Base-by-base conservation (phyloP, 1,140 invertebrate species). In the Pseudachorutes palmiensis region DNA sequence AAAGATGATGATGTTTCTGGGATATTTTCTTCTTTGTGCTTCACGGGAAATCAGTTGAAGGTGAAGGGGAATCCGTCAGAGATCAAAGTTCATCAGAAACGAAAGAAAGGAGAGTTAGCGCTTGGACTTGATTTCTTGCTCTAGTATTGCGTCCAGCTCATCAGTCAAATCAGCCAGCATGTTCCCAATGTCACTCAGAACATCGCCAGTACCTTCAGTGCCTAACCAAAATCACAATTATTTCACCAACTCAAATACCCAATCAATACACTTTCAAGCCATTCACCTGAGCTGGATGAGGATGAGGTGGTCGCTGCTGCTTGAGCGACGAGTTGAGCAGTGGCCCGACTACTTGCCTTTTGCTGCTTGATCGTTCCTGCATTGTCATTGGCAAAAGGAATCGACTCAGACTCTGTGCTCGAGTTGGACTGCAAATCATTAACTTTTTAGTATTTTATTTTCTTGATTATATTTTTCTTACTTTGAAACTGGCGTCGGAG, bases 361-460 rank as follows among this genome's bases (percentile, higher is more conserved):
- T 88, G 80, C 72, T 91, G 90, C 75, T 96, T 95, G 76, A 98
- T 98, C 29, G 96, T 98, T 14, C 95, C 96, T 36, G 94, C 93
- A 81, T 98, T 97, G 77, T 98, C 96, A 79, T 98, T 98, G 67
- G 96, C 95, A 80, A 98, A 98, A 45, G 95, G 95, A 77, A 98
- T 85, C 72, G 92, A 94, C 79, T 97, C 94, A 28, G 92, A 95
- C 81, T 97, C 91, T 62, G 91, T 93, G 80, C 92, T 96, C 68
- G 92, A 94, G 82, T 87, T 94, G 74, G 93, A 95, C 87, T 94
- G 82, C 14, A 32, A 75, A 71, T 64, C 22, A 48, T 9, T 45
- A 19, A 9, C 9, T 45, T 12, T 45, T 45, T 45, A 12, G 9
- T 19, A 45, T 45, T 45, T 45, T 12, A 45, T 12, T 19, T 45